Conservation (phyloP, 2,888 invertebrate genomes). For the Danaus chrysippus region DNA sequence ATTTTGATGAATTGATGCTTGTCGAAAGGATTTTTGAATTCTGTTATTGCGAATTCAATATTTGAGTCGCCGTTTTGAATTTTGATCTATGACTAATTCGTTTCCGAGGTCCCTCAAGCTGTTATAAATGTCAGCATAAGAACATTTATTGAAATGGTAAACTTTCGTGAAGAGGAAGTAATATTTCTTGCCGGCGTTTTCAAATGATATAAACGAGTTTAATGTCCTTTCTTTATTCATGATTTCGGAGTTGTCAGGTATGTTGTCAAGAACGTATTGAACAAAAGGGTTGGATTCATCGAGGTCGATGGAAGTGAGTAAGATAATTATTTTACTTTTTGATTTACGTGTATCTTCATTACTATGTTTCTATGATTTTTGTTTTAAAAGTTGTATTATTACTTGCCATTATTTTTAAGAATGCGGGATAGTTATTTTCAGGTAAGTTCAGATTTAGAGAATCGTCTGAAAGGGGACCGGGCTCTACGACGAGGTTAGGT, state of each 20-base stretch:
- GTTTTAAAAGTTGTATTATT: conserved; percentile 7
- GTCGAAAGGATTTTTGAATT: conserved; percentile 12
- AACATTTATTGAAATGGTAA: conserved; percentile 1
- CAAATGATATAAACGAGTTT: neutral
- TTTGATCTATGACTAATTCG: neutral
- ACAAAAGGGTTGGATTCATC: conserved; percentile 7
- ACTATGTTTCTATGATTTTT: neutral
- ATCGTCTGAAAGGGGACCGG: neutral
- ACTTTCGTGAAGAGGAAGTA: conserved; percentile 8
- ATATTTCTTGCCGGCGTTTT: neutral
- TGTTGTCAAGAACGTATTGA: neutral
- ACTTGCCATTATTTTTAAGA: neutral
- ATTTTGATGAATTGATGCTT: conserved; percentile 1
- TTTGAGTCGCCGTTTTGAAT: neutral
- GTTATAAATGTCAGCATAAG: neutral
- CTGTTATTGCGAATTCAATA: conserved; percentile 6
- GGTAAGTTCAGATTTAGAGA: neutral
- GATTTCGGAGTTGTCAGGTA: conserved; percentile 2
- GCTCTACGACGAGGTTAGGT: neutral
- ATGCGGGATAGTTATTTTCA: conserved; percentile 4
- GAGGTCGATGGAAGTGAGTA: neutral
- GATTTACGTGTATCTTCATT: too few species aligned
- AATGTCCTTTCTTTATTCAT: conserved; percentile 4
- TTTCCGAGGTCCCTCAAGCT: conserved; percentile 1
- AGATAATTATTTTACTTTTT: neutral